phyloP scores from a whole-genome alignment of 2,797 vertebrate genomes.

The Merluccius polli region DNA sequence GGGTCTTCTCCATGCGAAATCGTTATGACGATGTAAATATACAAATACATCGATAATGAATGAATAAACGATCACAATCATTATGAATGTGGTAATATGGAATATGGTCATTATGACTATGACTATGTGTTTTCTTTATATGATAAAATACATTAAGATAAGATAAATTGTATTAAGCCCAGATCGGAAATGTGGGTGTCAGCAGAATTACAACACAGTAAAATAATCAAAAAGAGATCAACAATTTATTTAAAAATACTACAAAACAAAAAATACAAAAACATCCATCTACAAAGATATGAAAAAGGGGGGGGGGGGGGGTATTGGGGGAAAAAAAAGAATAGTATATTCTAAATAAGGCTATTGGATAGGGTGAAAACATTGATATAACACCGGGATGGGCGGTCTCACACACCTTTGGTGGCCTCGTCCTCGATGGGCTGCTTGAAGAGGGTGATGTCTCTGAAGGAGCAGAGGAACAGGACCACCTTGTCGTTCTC shows the following conservation, averaged over 20 bases:
- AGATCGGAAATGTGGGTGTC: not conserved
- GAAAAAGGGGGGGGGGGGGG: not conserved
- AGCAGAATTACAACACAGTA: not conserved
- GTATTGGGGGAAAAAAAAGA: not conserved
- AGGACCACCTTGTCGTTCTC: slow-evolving; percentile 97
- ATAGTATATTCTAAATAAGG: not conserved
- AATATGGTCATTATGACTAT: not conserved
- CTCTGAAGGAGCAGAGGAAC: slow-evolving; percentile 96
- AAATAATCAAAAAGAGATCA: not conserved
- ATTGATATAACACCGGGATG: not conserved
- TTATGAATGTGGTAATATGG: not conserved
- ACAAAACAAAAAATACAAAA: not conserved
- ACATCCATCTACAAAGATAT: not conserved
- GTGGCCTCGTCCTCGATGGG: slow-evolving; percentile 94
- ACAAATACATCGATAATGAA: not conserved
- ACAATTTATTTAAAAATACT: not conserved
- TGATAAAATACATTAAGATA: not conserved
- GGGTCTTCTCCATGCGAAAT: slow-evolving; percentile 4
- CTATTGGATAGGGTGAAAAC: not conserved
- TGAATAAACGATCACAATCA: not conserved
- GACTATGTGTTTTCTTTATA: not conserved
- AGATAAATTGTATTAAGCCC: not conserved
- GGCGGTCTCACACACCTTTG: slow-evolving; percentile 74
- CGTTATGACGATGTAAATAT: not conserved
- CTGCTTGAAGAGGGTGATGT: slow-evolving; percentile 96